These are phyloP conservation scores for Pangasianodon gigas DNA, from an alignment of 2,113 vertebrate species.

Conservation along the genomic window DNA sequence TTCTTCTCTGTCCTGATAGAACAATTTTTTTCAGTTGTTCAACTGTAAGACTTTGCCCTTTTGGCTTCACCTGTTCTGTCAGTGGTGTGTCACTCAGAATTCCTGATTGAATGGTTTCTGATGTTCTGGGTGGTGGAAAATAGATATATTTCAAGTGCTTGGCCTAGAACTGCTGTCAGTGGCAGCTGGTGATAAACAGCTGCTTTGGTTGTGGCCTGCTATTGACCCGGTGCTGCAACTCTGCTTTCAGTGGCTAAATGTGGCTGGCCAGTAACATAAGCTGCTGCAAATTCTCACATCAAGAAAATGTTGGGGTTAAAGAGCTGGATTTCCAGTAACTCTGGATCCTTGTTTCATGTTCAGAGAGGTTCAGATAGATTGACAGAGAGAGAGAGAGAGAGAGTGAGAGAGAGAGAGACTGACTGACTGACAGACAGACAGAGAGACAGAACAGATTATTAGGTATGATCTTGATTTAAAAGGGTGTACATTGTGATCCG, in stretches of 20 bases:
- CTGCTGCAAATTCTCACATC: neutral
- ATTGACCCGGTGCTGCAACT: neutral
- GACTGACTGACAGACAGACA: neutral
- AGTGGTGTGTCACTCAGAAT: neutral
- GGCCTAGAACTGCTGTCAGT: neutral
- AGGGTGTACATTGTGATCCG: neutral
- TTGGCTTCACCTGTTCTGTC: neutral
- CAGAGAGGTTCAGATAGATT: neutral
- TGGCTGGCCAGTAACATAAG: neutral
- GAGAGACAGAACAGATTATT: neutral
- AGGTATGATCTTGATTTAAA: neutral
- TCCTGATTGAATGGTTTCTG: neutral
- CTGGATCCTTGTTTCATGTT: neutral
- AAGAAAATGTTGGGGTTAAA: neutral
- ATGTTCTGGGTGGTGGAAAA: neutral
- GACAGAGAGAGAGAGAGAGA: neutral
- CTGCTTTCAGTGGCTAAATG: slow-evolving; percentile 16
- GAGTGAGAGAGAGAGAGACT: neutral
- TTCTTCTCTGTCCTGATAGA: neutral
- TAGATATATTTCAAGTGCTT: neutral
- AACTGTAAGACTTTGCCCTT: neutral
- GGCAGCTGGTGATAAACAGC: neutral
- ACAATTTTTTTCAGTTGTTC: neutral
- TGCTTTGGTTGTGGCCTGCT: neutral
- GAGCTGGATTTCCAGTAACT: neutral